Conservation (phyloP, 35 echinoderm and acorn worm species). For the Patiria miniata region DNA sequence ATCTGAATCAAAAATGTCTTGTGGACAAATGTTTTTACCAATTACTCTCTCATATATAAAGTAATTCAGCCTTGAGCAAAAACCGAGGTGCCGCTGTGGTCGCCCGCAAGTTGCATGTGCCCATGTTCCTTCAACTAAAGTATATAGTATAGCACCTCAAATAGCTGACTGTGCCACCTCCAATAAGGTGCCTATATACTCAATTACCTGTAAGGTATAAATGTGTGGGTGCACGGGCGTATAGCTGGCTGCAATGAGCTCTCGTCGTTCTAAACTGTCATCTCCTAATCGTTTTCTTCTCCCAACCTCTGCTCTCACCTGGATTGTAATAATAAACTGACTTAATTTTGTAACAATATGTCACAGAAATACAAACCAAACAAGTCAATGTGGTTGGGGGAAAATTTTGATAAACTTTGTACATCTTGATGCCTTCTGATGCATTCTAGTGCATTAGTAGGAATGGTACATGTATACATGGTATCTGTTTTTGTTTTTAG, state of each 20-base stretch:
- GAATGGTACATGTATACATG: too few relatives aligned
- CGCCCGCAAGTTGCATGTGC: background rate
- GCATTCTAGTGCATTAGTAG: too few relatives aligned
- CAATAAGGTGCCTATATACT: background rate
- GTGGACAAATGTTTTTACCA: too few relatives aligned
- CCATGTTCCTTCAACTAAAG: background rate
- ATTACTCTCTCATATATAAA: background rate
- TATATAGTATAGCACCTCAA: background rate
- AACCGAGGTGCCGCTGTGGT: background rate
- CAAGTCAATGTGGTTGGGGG: background rate
- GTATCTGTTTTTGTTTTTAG: too few relatives aligned
- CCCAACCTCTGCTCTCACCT: conserved; percentile 66
- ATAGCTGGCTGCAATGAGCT: conserved; percentile 57
- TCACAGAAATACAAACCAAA: background rate
- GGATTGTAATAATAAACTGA: background rate
- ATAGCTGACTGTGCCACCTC: background rate
- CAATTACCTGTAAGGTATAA: conserved; percentile 64
- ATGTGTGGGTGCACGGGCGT: conserved; percentile 66
- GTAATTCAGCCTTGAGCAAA: background rate
- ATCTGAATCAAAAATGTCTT: background rate
- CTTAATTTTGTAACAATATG: background rate
- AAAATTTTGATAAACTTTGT: background rate
- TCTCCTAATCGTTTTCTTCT: conserved; percentile 69
- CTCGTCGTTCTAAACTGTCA: conserved; percentile 46
- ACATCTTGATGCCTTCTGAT: too few relatives aligned